Evolutionary conservation across 2,797 vertebrate genomes (phyloP).

Genomic region (Bovichtus diacanthus): DNA sequence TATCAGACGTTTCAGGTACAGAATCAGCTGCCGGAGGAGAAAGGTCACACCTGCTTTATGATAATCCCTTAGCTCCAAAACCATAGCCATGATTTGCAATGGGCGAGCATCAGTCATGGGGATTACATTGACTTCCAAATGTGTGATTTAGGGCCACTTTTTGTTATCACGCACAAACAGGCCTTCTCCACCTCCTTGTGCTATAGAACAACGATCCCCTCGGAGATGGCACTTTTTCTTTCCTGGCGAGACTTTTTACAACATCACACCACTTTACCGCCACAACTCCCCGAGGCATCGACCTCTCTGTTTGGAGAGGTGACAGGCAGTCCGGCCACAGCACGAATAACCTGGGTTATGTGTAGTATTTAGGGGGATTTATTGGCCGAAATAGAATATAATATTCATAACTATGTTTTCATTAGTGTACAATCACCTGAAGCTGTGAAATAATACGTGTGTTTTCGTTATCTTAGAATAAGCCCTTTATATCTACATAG

Average conservation of each 20-base stretch:
- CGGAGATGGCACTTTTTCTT: slow-evolving; percentile 28
- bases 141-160: slow-evolving; percentile 61
- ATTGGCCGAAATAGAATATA: too few relatives aligned
- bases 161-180: slow-evolving; percentile 74
- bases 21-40: slow-evolving; percentile 47
- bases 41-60: slow-evolving; percentile 66
- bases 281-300: background rate
- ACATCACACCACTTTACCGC: slow-evolving; percentile 13
- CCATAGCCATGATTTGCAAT: slow-evolving; percentile 46
- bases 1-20: slow-evolving; percentile 56
- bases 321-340: slow-evolving; percentile 9
- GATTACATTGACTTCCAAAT: slow-evolving; percentile 75
- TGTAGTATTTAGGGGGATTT: too few relatives aligned
- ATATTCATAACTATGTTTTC: too few relatives aligned
- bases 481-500: too few relatives aligned
- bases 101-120: slow-evolving; percentile 70
- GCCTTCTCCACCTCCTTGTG: slow-evolving; percentile 28
- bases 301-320: slow-evolving; percentile 6
- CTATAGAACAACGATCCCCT: slow-evolving; percentile 42
- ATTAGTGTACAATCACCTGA: too few relatives aligned
- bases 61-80: slow-evolving; percentile 66
- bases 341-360: slow-evolving; percentile 13
- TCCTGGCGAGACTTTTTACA: slow-evolving; percentile 13
- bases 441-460: too few relatives aligned
- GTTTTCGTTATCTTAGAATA: too few relatives aligned